Conservation (phyloP, 2,888 invertebrate species). For the Halocaridina rubra region DNA sequence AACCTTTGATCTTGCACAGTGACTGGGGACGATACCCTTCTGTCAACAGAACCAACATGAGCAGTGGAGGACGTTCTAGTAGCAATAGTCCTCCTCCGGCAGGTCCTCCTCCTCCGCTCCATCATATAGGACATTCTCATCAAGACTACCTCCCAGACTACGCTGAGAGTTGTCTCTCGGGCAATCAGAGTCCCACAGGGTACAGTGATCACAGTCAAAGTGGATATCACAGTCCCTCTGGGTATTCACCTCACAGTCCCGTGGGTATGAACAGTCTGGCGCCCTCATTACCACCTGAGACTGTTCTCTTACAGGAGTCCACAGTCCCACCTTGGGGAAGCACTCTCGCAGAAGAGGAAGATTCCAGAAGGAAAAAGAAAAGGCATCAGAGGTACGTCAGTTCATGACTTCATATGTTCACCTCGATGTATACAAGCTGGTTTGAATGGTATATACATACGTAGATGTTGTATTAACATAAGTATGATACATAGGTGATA, state of each 20-base stretch:
- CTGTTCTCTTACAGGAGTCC: not conserved
- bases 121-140: not conserved
- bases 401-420: too few species aligned
- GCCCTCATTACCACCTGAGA: not conserved
- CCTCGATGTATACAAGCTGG: too few species aligned
- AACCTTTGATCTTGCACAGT: not conserved
- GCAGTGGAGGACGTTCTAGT: not conserved
- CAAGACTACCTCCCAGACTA: not conserved
- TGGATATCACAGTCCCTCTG: not conserved
- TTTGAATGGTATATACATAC: too few species aligned
- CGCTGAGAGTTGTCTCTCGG: not conserved
- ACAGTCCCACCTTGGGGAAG: not conserved
- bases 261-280: not conserved
- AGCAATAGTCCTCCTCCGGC: not conserved
- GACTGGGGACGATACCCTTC: not conserved
- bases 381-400: slow-evolving; percentile 10
- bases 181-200: not conserved
- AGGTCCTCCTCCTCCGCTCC: not conserved
- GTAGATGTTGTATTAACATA: too few species aligned
- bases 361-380: slow-evolving; percentile 9
- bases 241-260: not conserved
- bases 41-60: too few species aligned
- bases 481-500: too few species aligned
- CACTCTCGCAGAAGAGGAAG: not conserved
- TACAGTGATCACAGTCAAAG: not conserved